Conservation (phyloP, 2,797 vertebrate species). For the Caiman crocodilus region DNA sequence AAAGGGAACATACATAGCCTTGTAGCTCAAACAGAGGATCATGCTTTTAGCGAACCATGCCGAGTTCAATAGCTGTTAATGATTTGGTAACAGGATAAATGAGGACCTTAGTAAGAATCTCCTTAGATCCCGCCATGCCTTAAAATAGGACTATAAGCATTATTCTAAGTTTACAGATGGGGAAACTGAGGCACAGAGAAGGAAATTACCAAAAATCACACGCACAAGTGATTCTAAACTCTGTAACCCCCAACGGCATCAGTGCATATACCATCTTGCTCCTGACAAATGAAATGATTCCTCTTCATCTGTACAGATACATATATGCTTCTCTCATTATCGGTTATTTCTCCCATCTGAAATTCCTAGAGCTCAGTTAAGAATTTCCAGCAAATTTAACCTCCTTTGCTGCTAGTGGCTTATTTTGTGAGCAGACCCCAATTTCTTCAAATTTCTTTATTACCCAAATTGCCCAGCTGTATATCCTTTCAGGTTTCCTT, state of each 20-base stretch:
- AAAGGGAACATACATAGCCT: neutral
- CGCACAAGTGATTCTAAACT: neutral
- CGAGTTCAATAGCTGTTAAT: neutral
- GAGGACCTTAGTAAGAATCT: neutral
- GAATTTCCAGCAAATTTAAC: constrained; percentile 42
- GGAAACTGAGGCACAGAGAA: neutral
- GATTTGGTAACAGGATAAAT: neutral
- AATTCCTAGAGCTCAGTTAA: constrained; percentile 35
- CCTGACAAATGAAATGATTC: neutral
- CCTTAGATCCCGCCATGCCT: neutral
- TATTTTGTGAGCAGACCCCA: constrained; percentile 45
- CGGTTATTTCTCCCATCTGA: neutral
- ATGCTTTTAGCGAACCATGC: neutral
- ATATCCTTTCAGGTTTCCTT: neutral
- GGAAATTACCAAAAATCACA: neutral
- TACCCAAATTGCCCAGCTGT: neutral
- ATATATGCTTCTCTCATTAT: neutral
- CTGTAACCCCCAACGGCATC: neutral
- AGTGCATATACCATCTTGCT: neutral
- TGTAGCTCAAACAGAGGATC: neutral
- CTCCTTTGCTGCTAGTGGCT: constrained; percentile 23
- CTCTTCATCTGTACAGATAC: neutral
- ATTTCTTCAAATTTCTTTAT: constrained; percentile 34
- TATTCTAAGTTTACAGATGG: neutral
- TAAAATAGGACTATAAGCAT: neutral